Base-by-base conservation (phyloP, 2,113 vertebrate genomes). In the Hemiprocne comata region DNA sequence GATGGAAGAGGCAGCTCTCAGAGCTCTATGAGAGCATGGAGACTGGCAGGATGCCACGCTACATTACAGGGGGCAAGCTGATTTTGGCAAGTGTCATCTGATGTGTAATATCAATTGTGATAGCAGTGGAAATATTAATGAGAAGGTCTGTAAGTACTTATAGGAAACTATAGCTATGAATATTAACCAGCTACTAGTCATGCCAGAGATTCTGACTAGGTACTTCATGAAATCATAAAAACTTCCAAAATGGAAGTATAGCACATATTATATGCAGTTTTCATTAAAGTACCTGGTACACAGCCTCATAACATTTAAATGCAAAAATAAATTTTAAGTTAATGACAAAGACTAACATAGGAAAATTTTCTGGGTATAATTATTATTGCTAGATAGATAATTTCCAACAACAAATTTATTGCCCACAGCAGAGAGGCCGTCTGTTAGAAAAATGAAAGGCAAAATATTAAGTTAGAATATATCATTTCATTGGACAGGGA, bases 1-100 rank as follows among this genome's bases (percentile, higher is more conserved):
- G 50, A 62, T 16, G 17, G 44, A 76, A 86, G n/a, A 48, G 46
- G 34, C 21, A 86, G 31, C 31, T 76, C 73, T 79, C 82, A 64
- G 53, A 48, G 8, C 38, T 64, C 42, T 1, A 0, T 29, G 44
- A 33, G 12, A 42, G 7, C 6, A 2, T 24, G 19, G 58, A 80
- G 38, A 70, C 54, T 78, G 73, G 78, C 58, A 93, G 78, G 44
- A 26, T 54, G 44, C 54, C 79, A 83, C 31, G 46, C 34, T 38
- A 31, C 0, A 0, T 50, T 15, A 19, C 54, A 65, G 44, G 34
- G 12, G 17, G 9, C 15, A 79, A 62, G 51, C 46, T 16, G n/a
- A 54, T 67, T 85, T 88, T 58, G 25, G 51, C 24, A 79, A 65
- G 10, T 55, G 20, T 19, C 33, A 74, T 36, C 60, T 80, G 64